These are phyloP conservation scores for Tromatobia lineatoria DNA, from an alignment of 2,888 invertebrate genomes.

Conservation along the genomic window DNA sequence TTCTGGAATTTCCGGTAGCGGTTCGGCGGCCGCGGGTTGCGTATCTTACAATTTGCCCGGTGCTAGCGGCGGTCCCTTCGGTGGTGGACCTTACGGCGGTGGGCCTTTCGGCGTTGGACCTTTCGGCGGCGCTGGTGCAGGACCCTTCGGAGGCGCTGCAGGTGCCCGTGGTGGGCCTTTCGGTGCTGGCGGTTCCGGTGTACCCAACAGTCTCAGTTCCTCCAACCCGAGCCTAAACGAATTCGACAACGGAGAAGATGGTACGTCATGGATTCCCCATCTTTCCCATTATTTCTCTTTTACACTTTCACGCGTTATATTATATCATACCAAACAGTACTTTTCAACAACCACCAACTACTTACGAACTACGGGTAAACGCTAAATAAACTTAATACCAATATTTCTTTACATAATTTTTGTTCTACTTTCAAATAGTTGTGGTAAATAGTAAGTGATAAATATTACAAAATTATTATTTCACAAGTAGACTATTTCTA, in stretches of 20 bases:
- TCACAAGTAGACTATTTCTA: too few species aligned
- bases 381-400: too few species aligned
- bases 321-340: too few species aligned
- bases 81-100: neutral
- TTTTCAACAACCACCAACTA: too few species aligned
- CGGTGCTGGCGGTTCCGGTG: slow-evolving; percentile 19
- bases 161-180: slow-evolving; percentile 6
- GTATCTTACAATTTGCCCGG: slow-evolving; percentile 6
- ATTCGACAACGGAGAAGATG: slow-evolving; percentile 35
- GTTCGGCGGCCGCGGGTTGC: neutral
- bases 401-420: too few species aligned
- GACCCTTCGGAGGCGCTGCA: slow-evolving; percentile 26
- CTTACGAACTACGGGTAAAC: too few species aligned
- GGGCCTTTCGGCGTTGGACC: slow-evolving; percentile 36
- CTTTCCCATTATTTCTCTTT: too few species aligned
- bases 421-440: too few species aligned
- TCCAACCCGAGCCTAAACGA: slow-evolving; percentile 36
- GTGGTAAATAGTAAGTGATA: too few species aligned
- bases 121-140: neutral
- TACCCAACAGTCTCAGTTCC: slow-evolving; percentile 3
- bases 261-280: slow-evolving; percentile 25
- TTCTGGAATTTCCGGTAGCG: neutral
- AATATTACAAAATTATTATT: too few species aligned
- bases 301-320: too few species aligned
- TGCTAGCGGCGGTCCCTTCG: neutral